These are phyloP conservation scores for Arctocebus calabarensis DNA, from an alignment of 2,797 vertebrate species.

Conservation along the genomic window DNA sequence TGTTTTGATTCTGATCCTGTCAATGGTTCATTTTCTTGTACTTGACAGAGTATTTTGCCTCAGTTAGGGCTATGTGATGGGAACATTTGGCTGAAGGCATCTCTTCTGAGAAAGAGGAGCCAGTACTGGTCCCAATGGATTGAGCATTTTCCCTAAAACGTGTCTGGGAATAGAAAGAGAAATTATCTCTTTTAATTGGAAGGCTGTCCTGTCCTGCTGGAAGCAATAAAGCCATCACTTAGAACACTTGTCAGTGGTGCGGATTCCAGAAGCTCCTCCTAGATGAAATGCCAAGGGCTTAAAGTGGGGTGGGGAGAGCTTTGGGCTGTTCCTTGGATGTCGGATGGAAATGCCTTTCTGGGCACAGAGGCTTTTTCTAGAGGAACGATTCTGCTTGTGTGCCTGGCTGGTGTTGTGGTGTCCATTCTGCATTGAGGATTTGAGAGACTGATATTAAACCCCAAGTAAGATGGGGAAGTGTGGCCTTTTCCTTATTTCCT, in stretches of 20 bases:
- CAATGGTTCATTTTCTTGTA: neutral
- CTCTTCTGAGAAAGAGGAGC: slow-evolving; percentile 55
- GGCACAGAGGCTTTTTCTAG: slow-evolving; percentile 60
- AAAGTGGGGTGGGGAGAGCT: neutral
- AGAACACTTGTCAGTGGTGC: neutral
- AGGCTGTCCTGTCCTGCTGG: neutral
- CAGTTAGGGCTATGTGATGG: slow-evolving; percentile 27
- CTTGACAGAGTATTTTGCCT: neutral
- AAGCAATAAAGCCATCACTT: slow-evolving; percentile 43
- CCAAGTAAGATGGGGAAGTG: slow-evolving; percentile 37
- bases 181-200: slow-evolving; percentile 35
- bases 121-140: neutral
- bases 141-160: slow-evolving; percentile 61
- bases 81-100: slow-evolving; percentile 35
- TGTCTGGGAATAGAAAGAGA: slow-evolving; percentile 60
- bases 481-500: slow-evolving; percentile 11
- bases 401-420: slow-evolving; percentile 26
- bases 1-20: slow-evolving; percentile 45
- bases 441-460: slow-evolving; percentile 36
- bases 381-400: slow-evolving; percentile 21
- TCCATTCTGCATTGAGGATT: slow-evolving; percentile 79
- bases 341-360: slow-evolving; percentile 68
- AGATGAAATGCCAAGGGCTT: slow-evolving; percentile 49
- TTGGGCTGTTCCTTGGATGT: slow-evolving; percentile 44
- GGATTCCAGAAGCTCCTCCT: slow-evolving; percentile 3